A percentile compares a stretch with the other conserved stretches of the same genome.
Evolutionary conservation across 2,888 invertebrate species (phyloP).

Genomic region (Cancer borealis): DNA sequence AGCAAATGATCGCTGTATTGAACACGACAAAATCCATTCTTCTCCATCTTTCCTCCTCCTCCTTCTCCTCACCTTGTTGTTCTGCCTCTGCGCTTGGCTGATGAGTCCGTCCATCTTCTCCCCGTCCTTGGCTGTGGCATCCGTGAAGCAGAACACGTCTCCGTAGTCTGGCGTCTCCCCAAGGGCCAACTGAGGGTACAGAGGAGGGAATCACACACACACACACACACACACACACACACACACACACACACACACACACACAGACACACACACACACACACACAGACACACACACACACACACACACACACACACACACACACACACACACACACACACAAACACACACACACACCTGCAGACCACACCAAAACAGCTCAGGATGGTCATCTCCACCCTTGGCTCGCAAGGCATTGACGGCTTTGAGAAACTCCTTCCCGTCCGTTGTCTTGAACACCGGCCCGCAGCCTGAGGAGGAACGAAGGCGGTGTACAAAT

Average conservation of each 20-base stretch:
- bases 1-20: too few relatives aligned
- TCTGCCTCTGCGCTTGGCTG: constrained; percentile 56
- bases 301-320: constrained; percentile 31
- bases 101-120: constrained; percentile 59
- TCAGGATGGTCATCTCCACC: constrained; percentile 30
- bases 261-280: constrained; percentile 32
- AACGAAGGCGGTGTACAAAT: neutral
- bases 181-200: constrained; percentile 56
- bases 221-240: constrained; percentile 32
- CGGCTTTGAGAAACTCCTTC: neutral
- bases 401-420: neutral
- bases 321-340: constrained; percentile 34
- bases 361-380: constrained; percentile 53
- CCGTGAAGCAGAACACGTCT: constrained; percentile 70
- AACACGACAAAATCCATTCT: too few relatives aligned
- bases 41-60: neutral
- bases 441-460: constrained; percentile 40
- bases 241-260: constrained; percentile 32
- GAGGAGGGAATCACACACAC: neutral
- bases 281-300: constrained; percentile 35
- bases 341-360: constrained; percentile 11
- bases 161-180: constrained; percentile 64
- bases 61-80: constrained; percentile 55
- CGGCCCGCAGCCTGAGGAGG: constrained; percentile 15
- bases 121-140: constrained; percentile 67